Conservation (phyloP, 2,888 invertebrate genomes). For the Octodonta nipae region DNA sequence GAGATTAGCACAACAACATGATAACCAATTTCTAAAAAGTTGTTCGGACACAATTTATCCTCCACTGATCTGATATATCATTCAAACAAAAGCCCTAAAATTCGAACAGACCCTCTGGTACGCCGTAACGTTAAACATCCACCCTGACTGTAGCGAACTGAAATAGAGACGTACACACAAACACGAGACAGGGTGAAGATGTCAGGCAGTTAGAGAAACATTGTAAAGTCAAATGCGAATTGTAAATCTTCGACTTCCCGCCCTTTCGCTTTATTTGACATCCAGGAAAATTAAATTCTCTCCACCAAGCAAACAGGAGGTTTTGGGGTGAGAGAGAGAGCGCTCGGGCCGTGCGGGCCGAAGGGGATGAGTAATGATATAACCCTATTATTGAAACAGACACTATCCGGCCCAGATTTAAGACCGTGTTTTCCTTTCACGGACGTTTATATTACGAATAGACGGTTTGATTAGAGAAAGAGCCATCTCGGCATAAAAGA, state of each 20-base stretch:
- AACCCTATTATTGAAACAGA: conserved; percentile 24
- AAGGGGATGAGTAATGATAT: conserved; percentile 6
- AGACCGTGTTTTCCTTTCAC: conserved; percentile 9
- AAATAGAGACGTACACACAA: no score
- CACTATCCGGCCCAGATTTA: conserved; percentile 12
- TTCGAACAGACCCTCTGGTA: no score
- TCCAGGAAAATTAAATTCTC: conserved; percentile 27
- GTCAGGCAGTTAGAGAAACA: conserved; percentile 29
- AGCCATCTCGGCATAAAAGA: no score
- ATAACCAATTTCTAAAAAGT: no score
- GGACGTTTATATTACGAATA: conserved; percentile 9
- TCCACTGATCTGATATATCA: no score
- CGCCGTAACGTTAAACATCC: no score
- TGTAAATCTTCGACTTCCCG: conserved; percentile 30
- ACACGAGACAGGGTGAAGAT: conserved; percentile 23
- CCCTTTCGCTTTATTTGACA: conserved; percentile 29
- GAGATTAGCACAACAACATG: no score
- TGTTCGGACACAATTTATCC: no score
- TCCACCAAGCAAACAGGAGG: conserved; percentile 6
- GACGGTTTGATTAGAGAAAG: no score
- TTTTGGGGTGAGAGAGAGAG: neutral
- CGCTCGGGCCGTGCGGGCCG: neutral
- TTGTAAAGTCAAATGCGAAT: conserved; percentile 33
- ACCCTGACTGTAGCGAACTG: no score
- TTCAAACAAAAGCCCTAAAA: no score